Conservation (phyloP, 2,113 vertebrate genomes). For the Platysternon megacephalum region DNA sequence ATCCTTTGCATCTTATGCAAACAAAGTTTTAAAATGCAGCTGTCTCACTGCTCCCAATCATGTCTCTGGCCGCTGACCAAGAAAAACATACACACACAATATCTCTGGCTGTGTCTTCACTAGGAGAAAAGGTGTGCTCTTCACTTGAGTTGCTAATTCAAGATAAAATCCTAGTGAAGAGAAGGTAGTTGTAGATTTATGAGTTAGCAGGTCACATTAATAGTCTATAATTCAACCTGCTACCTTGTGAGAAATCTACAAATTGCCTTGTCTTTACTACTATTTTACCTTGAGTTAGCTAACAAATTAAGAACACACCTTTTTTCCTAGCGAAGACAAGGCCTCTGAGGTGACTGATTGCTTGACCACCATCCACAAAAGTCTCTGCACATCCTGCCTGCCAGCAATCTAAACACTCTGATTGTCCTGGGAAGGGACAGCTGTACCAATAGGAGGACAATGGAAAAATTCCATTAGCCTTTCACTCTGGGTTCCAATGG, state of each 20-base stretch:
- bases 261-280: not conserved
- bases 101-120: not conserved
- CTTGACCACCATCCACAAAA: not conserved
- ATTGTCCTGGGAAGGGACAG: not conserved
- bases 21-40: not conserved
- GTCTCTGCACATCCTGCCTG: not conserved
- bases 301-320: not conserved
- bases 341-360: not conserved
- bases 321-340: not conserved
- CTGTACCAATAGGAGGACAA: not conserved
- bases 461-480: not conserved
- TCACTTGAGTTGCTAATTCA: no score
- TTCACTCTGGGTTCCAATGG: not conserved
- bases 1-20: not conserved
- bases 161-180: no score
- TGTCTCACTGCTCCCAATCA: not conserved
- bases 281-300: not conserved
- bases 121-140: not conserved
- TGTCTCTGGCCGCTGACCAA: no score
- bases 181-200: no score
- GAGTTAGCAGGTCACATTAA: no score
- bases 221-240: not conserved
- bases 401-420: not conserved
- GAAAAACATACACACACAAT: not conserved
- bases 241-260: not conserved